These are phyloP conservation scores for Labia minor DNA, from an alignment of 2,888 invertebrate species.

Conservation along the genomic window DNA sequence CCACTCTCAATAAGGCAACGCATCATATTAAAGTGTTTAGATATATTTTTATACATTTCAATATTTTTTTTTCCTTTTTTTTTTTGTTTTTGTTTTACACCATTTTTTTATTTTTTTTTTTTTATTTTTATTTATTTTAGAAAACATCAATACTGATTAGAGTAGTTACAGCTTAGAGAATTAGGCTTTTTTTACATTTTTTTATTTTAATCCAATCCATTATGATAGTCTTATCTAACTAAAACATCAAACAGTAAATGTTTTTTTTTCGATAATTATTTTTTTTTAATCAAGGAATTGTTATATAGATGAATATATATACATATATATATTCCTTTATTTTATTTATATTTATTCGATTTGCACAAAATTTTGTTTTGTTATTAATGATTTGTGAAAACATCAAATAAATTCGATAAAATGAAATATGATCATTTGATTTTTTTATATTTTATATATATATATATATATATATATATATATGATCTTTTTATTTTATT, in stretches of 20 bases:
- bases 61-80: too few relatives aligned
- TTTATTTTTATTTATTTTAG: background rate
- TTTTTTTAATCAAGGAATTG: background rate
- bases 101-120: background rate
- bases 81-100: too few relatives aligned
- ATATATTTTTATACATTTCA: too few relatives aligned
- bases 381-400: background rate
- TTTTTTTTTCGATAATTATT: conserved; percentile 17
- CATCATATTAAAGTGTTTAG: background rate
- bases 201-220: background rate
- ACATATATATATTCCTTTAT: background rate
- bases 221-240: conserved; percentile 15
- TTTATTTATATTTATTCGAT: background rate
- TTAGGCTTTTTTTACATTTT: conserved; percentile 2
- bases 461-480: too few relatives aligned
- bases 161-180: conserved; percentile 1
- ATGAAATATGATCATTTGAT: background rate
- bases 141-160: conserved; percentile 5
- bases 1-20: background rate
- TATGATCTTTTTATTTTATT: too few relatives aligned
- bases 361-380: background rate
- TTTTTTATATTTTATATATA: background rate
- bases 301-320: background rate
- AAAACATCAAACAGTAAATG: conserved; percentile 19
- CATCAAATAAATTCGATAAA: background rate